Conservation (phyloP, 2,113 vertebrate species). For the Alligator sinensis region DNA sequence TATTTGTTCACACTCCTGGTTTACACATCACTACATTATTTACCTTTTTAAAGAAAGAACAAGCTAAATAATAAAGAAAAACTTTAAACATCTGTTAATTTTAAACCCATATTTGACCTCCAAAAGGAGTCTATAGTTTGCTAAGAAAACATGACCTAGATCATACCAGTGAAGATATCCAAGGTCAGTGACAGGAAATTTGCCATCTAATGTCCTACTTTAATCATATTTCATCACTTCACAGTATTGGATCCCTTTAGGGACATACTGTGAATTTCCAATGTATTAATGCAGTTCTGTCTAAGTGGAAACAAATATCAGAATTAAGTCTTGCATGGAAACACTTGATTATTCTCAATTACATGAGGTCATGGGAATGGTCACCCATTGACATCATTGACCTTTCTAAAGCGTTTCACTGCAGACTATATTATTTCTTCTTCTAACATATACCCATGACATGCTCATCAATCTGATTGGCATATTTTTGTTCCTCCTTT, state of each 20-base stretch:
- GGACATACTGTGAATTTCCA: neutral
- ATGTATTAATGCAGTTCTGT: neutral
- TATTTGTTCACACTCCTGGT: too few species aligned
- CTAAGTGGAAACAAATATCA: neutral
- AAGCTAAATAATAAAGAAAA: neutral
- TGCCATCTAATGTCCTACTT: neutral
- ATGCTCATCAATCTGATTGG: neutral
- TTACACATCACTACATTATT: neutral
- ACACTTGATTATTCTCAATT: neutral
- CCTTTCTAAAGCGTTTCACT: fast-evolving
- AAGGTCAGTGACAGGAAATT: neutral
- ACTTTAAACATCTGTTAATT: neutral
- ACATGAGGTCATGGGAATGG: neutral
- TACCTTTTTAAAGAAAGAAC: too few species aligned
- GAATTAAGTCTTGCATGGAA: neutral
- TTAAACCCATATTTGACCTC: neutral
- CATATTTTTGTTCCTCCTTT: neutral
- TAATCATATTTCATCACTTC: neutral
- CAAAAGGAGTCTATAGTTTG: neutral
- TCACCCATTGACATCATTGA: neutral
- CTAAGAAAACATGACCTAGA: neutral
- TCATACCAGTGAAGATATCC: neutral
- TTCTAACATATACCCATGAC: fast-evolving
- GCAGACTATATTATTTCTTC: fast-evolving
- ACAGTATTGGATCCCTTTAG: neutral